Evolutionary conservation across 2,888 invertebrate genomes (phyloP).

Genomic region (Prenolepis imparis): DNA sequence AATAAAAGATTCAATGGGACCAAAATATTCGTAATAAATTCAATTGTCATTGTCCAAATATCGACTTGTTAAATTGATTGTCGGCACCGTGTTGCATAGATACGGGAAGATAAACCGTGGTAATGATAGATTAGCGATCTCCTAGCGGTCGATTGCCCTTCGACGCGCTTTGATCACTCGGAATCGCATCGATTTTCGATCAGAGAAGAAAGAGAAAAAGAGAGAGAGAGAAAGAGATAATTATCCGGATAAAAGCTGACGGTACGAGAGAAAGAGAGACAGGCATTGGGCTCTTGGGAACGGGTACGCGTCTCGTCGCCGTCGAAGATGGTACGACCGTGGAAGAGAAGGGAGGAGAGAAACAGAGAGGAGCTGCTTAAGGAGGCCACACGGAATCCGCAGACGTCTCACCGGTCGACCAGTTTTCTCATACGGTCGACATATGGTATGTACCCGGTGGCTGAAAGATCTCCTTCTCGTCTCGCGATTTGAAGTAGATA

Average conservation of each 20-base stretch:
- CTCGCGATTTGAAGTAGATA: background rate
- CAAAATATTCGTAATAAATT: too few relatives aligned
- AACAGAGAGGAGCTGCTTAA: conserved; percentile 75
- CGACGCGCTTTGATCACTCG: conserved; percentile 59
- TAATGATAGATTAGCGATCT: conserved; percentile 1
- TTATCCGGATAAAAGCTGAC: conserved; percentile 54
- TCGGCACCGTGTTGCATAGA: too few relatives aligned
- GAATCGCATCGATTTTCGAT: conserved; percentile 51
- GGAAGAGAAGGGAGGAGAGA: conserved; percentile 45
- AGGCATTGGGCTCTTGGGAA: conserved; percentile 66
- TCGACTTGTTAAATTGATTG: conserved; percentile 3
- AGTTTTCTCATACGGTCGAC: conserved; percentile 82
- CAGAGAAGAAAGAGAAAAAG: conserved; percentile 15
- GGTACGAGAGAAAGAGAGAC: conserved; percentile 62
- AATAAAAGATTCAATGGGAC: too few relatives aligned
- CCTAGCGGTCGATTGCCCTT: conserved; percentile 47
- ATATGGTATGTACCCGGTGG: conserved; percentile 79
- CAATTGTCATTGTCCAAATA: background rate
- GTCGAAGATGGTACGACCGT: conserved; percentile 65
- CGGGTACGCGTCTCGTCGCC: conserved; percentile 64
- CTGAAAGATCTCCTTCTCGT: conserved; percentile 61
- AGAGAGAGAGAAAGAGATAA: conserved; percentile 63
- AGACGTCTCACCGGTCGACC: conserved; percentile 79
- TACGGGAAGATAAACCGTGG: background rate
- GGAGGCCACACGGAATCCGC: conserved; percentile 81